Percentiles rank a stretch among this genome's conserved stretches.
phyloP scores from a whole-genome alignment of 2,888 invertebrate species.

The Julus scandinavius region DNA sequence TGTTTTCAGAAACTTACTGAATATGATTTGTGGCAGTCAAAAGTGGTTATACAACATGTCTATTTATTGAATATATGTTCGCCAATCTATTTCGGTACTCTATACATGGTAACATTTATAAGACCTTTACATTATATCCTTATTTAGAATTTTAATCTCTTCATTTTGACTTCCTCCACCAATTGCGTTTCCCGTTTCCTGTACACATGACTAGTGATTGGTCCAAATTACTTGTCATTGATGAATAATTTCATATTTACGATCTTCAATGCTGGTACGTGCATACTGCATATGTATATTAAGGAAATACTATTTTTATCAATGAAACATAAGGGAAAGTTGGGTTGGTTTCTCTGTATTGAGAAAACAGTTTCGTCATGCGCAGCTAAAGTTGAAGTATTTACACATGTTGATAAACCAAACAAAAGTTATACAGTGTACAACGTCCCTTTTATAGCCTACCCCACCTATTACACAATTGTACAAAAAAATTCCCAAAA shows the following conservation, averaged over 20 bases:
- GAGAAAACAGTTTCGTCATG: not conserved
- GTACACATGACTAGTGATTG: not conserved
- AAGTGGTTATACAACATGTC: too few relatives aligned
- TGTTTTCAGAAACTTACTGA: too few relatives aligned
- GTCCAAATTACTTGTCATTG: not conserved
- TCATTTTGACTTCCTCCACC: not conserved
- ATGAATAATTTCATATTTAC: not conserved
- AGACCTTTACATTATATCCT: slow-evolving; percentile 5
- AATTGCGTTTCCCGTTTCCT: slow-evolving; percentile 18
- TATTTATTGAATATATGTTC: too few relatives aligned
- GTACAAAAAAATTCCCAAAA: too few relatives aligned
- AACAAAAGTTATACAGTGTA: too few relatives aligned
- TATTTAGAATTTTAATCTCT: not conserved
- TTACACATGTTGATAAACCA: too few relatives aligned
- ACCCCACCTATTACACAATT: too few relatives aligned
- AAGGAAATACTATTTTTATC: not conserved
- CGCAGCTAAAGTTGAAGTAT: not conserved
- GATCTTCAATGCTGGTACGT: not conserved
- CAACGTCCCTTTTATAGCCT: too few relatives aligned
- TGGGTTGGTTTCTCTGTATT: not conserved
- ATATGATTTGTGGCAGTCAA: too few relatives aligned
- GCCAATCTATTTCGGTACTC: too few relatives aligned
- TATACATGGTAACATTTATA: not conserved
- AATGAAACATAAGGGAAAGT: not conserved
- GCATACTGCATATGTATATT: not conserved